Percentiles rank a stretch among this genome's conserved stretches.
phyloP scores from a whole-genome alignment of 2,888 invertebrate species.

The Pemphredon lugubris region DNA sequence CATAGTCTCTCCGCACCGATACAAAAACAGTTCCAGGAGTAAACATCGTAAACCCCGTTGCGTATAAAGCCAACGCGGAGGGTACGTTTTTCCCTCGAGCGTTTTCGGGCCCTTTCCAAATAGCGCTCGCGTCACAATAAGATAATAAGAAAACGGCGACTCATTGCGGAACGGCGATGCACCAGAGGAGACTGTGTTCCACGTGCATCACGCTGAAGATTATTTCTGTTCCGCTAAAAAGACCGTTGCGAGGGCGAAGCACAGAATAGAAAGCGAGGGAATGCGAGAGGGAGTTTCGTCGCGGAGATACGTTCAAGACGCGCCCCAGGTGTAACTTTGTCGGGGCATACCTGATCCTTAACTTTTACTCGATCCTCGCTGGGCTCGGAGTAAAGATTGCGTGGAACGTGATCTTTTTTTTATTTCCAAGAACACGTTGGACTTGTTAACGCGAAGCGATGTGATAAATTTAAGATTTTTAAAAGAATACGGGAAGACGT shows the following conservation, averaged over 20 bases:
- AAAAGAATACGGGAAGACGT: too few relatives aligned
- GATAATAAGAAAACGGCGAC: slow-evolving; percentile 26
- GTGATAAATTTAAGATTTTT: too few relatives aligned
- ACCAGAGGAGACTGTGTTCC: slow-evolving; percentile 24
- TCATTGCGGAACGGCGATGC: background rate
- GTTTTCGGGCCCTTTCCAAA: slow-evolving; percentile 12
- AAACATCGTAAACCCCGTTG: background rate
- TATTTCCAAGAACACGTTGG: background rate
- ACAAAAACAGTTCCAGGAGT: background rate
- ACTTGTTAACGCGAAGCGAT: too few relatives aligned
- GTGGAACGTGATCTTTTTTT: slow-evolving; percentile 4
- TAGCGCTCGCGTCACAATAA: slow-evolving; percentile 14
- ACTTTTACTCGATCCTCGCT: slow-evolving; percentile 42
- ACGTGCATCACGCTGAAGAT: slow-evolving; percentile 37
- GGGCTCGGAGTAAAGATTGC: slow-evolving; percentile 8
- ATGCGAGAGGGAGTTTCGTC: slow-evolving; percentile 36
- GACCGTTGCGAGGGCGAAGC: slow-evolving; percentile 27
- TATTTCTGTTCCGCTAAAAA: slow-evolving; percentile 61
- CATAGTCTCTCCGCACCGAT: background rate
- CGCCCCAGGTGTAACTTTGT: slow-evolving; percentile 67
- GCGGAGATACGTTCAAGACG: slow-evolving; percentile 59
- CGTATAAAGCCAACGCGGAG: too few relatives aligned
- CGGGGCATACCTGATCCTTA: slow-evolving; percentile 44
- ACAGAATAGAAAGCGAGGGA: slow-evolving; percentile 34
- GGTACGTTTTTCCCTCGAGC: background rate